phyloP scores from a whole-genome alignment of 1,140 invertebrate genomes.

The Anastatus disparis region DNA sequence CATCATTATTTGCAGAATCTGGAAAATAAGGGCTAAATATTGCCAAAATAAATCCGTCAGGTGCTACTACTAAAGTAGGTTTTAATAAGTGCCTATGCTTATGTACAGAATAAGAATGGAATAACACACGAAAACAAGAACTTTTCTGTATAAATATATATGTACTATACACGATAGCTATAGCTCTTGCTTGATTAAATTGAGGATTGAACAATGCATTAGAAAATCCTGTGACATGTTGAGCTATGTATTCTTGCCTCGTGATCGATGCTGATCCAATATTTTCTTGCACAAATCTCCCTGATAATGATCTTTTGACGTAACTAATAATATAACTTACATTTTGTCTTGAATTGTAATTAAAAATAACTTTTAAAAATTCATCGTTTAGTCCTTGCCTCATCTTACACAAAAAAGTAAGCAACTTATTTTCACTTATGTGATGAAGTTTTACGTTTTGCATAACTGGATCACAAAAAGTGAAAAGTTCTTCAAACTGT shows the following conservation, averaged over 20 bases:
- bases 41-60: no score
- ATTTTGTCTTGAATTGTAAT: background rate
- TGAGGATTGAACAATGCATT: slow-evolving; percentile 15
- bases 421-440: background rate
- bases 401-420: slow-evolving; percentile 11
- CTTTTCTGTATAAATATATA: slow-evolving; percentile 20
- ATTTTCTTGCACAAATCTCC: background rate
- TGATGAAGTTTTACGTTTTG: background rate
- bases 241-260: background rate
- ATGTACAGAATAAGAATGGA: slow-evolving; percentile 11
- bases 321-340: background rate
- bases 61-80: slow-evolving; percentile 21
- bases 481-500: slow-evolving; percentile 17
- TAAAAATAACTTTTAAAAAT: slow-evolving; percentile 8
- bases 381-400: background rate
- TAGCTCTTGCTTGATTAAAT: background rate
- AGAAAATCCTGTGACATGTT: slow-evolving; percentile 18
- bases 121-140: slow-evolving; percentile 5
- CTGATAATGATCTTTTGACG: background rate
- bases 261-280: slow-evolving; percentile 2
- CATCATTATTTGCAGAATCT: background rate
- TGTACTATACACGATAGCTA: slow-evolving; percentile 14
- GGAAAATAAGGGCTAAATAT: no score
- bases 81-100: slow-evolving; percentile 24
- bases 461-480: background rate